These are phyloP conservation scores for Trematomus loennbergii DNA, from an alignment of 2,113 vertebrate species.

Conservation along the genomic window DNA sequence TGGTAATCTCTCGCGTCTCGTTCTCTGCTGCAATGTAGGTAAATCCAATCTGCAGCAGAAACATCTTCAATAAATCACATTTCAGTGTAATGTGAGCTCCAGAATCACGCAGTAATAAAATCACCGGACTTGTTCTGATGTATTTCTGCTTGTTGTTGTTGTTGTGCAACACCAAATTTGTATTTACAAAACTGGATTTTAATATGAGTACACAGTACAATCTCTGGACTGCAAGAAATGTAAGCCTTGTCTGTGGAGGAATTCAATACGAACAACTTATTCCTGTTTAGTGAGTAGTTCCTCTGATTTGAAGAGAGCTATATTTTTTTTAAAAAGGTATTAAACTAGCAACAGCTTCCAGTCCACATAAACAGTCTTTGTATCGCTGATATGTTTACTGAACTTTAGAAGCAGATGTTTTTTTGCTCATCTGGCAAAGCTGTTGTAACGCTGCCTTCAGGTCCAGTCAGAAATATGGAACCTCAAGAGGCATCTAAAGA, in stretches of 20 bases:
- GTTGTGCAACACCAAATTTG: conserved; percentile 2
- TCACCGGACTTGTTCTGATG: conserved; percentile 3
- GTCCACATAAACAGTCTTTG: background rate
- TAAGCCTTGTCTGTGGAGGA: background rate
- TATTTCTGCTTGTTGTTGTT: background rate
- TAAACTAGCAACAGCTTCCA: background rate
- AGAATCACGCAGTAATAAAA: conserved; percentile 44
- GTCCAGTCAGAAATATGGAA: background rate
- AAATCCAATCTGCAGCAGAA: conserved; percentile 55
- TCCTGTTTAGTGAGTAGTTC: background rate
- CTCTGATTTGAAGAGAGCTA: background rate
- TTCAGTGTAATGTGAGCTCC: conserved; percentile 33
- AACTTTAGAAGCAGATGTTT: background rate
- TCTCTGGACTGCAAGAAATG: background rate
- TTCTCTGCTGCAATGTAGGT: conserved; percentile 18
- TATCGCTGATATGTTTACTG: background rate
- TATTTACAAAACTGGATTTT: conserved; percentile 21
- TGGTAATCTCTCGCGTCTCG: conserved; percentile 16
- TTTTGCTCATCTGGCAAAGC: background rate
- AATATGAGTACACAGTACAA: background rate
- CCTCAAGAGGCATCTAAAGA: background rate
- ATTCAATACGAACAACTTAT: background rate
- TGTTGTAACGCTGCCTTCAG: background rate
- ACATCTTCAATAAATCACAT: conserved; percentile 68
- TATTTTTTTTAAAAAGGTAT: background rate